Base-by-base conservation (phyloP, 2,113 vertebrate species). In the Nibea albiflora region DNA sequence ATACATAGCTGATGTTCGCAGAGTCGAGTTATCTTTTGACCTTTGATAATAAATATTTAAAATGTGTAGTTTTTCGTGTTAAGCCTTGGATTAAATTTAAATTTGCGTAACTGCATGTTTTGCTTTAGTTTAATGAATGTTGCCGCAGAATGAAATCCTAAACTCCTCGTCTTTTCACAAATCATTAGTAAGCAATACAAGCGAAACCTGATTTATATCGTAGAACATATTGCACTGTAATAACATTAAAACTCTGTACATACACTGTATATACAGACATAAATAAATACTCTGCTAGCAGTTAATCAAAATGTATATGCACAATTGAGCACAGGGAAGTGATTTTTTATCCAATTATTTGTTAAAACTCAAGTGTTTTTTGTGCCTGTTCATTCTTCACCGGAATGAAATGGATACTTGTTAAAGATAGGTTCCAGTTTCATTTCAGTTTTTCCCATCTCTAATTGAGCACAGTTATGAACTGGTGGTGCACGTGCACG, bases 121-220 rank as follows among this genome's bases (percentile, higher is more conserved):
- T 24, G 39, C 19, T 72, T 58, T 71, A 11, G 26, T 11, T 28
- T 28, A 71, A 22, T 67, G 3, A 57, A 61, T 4, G 16, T 0
- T 46, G 28, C n/a, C 44, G 28, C 19, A 56, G 12, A 28, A 12
- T 35, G 12, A 62, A 46, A 54, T 68, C 15, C 22, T 20, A 3
- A 35, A 50, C 54, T 17, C 4, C 10, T 15, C 26, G 42, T 74
- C 70, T 70, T 75, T 76, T 52, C 46, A 31, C 50, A 44, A 71
- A 49, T 76, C 65, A 22, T 83, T 46, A 76, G 47, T 62, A 26
- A 24, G 53, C n/a, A 50, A 15, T 16, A 14, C 39, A 53, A 74
- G 53, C 17, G 31, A 44, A 71, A 50, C 66, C 44, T 73, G 54
- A 62, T 83, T 61, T 61, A 42, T 60, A 44, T 9, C 7, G 35